Evolutionary conservation across 2,888 invertebrate genomes (phyloP).

Genomic region (Drosophila colorata): DNA sequence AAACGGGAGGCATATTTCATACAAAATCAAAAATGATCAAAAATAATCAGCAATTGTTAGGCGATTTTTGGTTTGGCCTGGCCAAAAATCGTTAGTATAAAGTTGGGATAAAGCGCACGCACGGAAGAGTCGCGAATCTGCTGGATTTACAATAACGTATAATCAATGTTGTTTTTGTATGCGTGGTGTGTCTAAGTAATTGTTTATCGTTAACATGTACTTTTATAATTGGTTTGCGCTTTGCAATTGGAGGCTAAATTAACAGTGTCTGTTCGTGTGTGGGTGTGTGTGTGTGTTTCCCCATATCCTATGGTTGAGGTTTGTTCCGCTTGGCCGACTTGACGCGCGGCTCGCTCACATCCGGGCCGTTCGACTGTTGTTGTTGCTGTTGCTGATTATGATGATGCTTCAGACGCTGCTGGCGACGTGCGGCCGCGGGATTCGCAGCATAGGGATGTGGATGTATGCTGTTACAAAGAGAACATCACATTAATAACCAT

Average conservation of each 20-base stretch:
- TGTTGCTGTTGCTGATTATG: slow-evolving; percentile 54
- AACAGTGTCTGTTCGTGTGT: slow-evolving; percentile 8
- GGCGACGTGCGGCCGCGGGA: slow-evolving; percentile 77
- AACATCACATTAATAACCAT: slow-evolving; percentile 27
- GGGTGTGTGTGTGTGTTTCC: slow-evolving; percentile 9
- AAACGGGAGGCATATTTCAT: background rate
- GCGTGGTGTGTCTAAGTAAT: slow-evolving; percentile 1
- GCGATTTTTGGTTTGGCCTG: slow-evolving; percentile 22
- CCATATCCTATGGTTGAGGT: slow-evolving; percentile 50
- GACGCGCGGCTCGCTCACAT: slow-evolving; percentile 33
- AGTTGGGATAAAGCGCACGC: background rate
- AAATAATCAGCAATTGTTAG: background rate
- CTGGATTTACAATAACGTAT: background rate
- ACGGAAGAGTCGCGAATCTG: slow-evolving; percentile 8
- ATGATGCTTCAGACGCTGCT: slow-evolving; percentile 82
- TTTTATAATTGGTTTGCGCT: slow-evolving; percentile 7
- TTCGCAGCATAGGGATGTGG: slow-evolving; percentile 85
- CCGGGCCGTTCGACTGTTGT: slow-evolving; percentile 14
- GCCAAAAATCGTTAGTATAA: slow-evolving; percentile 19
- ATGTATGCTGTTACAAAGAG: slow-evolving; percentile 79
- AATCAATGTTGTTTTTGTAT: background rate
- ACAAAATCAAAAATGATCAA: background rate
- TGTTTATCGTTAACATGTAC: slow-evolving; percentile 13
- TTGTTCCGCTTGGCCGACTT: slow-evolving; percentile 60
- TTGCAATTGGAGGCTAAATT: slow-evolving; percentile 35